Evolutionary conservation across 2,888 invertebrate species (phyloP), one percentile per base, ranked within the genome.

Genomic region (Drosophila fulvimacula): DNA sequence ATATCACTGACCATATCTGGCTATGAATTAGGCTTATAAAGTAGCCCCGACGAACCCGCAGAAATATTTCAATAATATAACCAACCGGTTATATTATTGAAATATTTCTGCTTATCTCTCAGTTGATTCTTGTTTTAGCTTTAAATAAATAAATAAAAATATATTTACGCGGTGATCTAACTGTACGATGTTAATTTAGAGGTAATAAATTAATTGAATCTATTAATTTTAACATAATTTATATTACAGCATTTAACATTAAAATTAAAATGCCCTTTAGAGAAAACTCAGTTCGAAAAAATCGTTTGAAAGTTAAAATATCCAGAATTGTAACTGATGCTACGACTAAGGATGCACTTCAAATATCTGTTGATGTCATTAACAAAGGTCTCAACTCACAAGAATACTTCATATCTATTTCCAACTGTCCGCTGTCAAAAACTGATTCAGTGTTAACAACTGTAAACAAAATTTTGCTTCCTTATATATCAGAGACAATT

Each of bases 211-310:
- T 24, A 24, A 24, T 24, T 3, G 24, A 24, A 24, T 3, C 24
- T 24, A 24, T 2, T 24, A 24, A 24, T 3, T 24, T 3, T 24
- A 3, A 24, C 4, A 24, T 24, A 24, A 24, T 24, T 24, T 24
- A 3, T 24, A 24, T 27, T 17, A 13, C 55, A 91, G 91, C 78
- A 4, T 90, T 83, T 53, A 83, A 66, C 42, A 77, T 92, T 5
- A 89, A 89, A 76, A 65, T 91, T 11, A 87, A 91, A 68, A 82
- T 91, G 55, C 89, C 92, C 7, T 92, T 92, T 49, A 69, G 81
- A 4, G 82, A 91, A 49, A 92, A 92, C 51, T 61, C 72, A 2
- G 65, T 90, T 9, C 53, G 64, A 9, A 36, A 36, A 10, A 81
- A 87, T 30, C 36, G 52, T 11, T 71, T 79, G 10, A 82, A 72